Evolutionary conservation across 2,888 invertebrate genomes (phyloP).

Genomic region (Trachelus iudaicus): DNA sequence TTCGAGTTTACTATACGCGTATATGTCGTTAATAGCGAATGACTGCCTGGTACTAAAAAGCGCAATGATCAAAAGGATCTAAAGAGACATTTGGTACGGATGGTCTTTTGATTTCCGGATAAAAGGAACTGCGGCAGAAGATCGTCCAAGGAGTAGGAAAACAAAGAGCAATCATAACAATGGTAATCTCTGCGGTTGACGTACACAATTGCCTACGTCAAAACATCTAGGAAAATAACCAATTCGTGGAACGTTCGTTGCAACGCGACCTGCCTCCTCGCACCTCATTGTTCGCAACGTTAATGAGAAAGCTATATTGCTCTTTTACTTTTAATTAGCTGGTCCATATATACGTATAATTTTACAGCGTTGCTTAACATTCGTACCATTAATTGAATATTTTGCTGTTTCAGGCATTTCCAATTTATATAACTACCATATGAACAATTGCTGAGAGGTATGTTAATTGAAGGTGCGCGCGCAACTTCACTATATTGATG

Average conservation of each 20-base stretch:
- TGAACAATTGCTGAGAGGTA: background rate
- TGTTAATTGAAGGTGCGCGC: slow-evolving; percentile 13
- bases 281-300: slow-evolving; percentile 44
- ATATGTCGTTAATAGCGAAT: background rate
- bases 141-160: slow-evolving; percentile 30
- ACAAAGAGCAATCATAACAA: slow-evolving; percentile 60
- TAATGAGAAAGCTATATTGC: slow-evolving; percentile 42
- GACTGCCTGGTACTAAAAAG: background rate
- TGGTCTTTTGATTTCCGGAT: background rate
- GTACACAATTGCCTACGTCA: slow-evolving; percentile 53
- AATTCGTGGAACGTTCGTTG: slow-evolving; percentile 59
- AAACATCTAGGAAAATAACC: slow-evolving; percentile 56
- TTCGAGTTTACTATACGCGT: no score
- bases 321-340: slow-evolving; percentile 29
- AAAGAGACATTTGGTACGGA: background rate
- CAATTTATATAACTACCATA: background rate
- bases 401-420: background rate
- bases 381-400: background rate
- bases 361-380: background rate
- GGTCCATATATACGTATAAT: background rate
- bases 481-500: slow-evolving; percentile 41
- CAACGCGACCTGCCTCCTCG: slow-evolving; percentile 32
- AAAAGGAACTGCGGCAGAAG: background rate
- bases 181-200: slow-evolving; percentile 60
- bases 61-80: background rate